Base-by-base conservation (phyloP, 1,140 invertebrate species). In the Polypedilum vanderplanki region DNA sequence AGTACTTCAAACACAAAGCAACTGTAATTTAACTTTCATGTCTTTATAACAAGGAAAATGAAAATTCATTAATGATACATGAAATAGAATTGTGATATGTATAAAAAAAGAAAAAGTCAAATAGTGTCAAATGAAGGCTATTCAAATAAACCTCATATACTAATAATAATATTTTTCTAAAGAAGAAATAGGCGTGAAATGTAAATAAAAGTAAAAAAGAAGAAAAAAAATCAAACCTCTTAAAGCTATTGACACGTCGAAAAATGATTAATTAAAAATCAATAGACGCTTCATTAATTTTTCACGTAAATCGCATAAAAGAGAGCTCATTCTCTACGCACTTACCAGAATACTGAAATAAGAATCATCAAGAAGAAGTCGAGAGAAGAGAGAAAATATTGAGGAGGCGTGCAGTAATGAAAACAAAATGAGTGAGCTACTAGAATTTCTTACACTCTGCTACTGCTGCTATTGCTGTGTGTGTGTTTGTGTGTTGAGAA, bases 221-320 rank as follows among this genome's bases (percentile, higher is more conserved):
- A 9, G 1, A 15, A 46, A 46, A 46, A 46, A 46, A 46, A 46
- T 46, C 41, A 46, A 46, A 9, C 8, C 2, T 57, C 46, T 57
- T 57, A 57, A 57, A 57, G 46, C 46, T 57, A 57, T 57, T 57
- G 46, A 57, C 46, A 57, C 46, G 46, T 57, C 46, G 46, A 57
- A 57, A 57, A 70, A 70, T 70, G 65, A 70, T 70, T 70, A 70
- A 70, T 70, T 70, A 70, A 70, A 70, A 70, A 70, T 70, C 65
- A 70, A 70, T 70, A 70, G n/a, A 70, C 7, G 65, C 15, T 22
- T 70, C 65, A 70, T 70, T 70, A 70, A 70, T 20, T 70, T 70
- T 70, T 70, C 17, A 57, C 46, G 10, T 57, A 57, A n/a, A 57
- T 57, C 7, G 12, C 46, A 46, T 46, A 57, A n/a, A 57, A 57